Conservation (phyloP, 2,888 invertebrate genomes). For the Physocephala rufipes region DNA sequence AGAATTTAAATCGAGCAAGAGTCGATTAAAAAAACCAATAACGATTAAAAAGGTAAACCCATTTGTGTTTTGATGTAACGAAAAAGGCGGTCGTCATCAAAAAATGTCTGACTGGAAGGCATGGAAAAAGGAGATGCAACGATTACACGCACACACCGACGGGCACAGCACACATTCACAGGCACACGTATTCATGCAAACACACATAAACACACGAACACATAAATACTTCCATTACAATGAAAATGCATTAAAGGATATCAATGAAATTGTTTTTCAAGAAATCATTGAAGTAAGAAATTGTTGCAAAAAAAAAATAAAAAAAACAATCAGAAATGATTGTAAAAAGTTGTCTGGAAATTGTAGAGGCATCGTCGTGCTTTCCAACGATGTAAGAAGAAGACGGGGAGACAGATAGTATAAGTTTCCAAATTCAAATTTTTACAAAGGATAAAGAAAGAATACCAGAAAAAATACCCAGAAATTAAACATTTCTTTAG, state of each 20-base stretch:
- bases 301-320: conserved; percentile 5
- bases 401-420: conserved; percentile 14
- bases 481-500: conserved; percentile 3
- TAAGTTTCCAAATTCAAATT: conserved; percentile 16
- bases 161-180: conserved; percentile 5
- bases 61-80: neutral
- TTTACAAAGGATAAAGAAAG: conserved; percentile 4
- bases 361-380: too few relatives aligned
- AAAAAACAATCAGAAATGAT: conserved; percentile 4
- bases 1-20: conserved; percentile 36
- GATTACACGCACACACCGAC: neutral
- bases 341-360: conserved; percentile 1
- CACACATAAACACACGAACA: conserved; percentile 3
- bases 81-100: conserved; percentile 24
- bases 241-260: conserved; percentile 12
- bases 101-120: conserved; percentile 1
- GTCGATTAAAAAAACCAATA: conserved; percentile 16
- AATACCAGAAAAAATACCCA: neutral
- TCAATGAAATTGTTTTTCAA: conserved; percentile 5
- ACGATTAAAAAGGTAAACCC: too few relatives aligned
- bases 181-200: neutral
- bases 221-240: conserved; percentile 8
- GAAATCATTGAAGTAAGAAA: conserved; percentile 1
- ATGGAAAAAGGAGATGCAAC: conserved; percentile 21
- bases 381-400: conserved; percentile 10